Conservation (phyloP, 2,888 invertebrate genomes). For the Cheilosia vernalis region DNA sequence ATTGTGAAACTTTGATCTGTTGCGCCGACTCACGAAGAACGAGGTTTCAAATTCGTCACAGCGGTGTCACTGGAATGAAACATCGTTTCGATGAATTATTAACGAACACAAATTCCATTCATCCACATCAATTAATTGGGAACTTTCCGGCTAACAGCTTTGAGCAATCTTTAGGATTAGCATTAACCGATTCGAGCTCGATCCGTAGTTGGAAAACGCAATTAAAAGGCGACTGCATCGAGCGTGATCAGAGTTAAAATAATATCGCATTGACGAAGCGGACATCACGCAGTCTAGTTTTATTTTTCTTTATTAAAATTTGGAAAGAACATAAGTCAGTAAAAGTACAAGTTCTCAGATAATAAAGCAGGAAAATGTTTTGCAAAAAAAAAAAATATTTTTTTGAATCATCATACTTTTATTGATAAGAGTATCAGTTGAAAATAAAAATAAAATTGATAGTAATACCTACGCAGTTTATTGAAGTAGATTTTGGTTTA, state of each 20-base stretch:
- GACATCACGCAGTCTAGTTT: background rate
- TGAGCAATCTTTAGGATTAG: too few relatives aligned
- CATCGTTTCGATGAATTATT: background rate
- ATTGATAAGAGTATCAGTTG: too few relatives aligned
- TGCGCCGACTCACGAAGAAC: background rate
- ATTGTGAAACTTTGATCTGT: slow-evolving; percentile 12
- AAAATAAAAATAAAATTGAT: too few relatives aligned
- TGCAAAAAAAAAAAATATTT: background rate
- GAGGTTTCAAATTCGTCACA: background rate
- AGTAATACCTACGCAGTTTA: too few relatives aligned
- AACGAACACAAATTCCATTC: background rate
- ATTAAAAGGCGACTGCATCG: slow-evolving; percentile 26
- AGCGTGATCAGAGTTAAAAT: slow-evolving; percentile 19
- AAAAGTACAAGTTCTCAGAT: background rate
- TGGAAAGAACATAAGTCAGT: too few relatives aligned
- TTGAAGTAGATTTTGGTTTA: too few relatives aligned
- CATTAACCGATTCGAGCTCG: background rate
- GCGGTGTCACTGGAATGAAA: background rate
- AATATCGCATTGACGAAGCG: background rate
- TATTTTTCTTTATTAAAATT: background rate
- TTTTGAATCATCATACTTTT: too few relatives aligned
- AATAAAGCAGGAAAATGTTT: background rate
- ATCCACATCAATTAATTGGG: slow-evolving; percentile 13
- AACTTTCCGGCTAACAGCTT: too few relatives aligned
- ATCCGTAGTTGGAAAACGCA: slow-evolving; percentile 7